Evolutionary conservation across 2,888 invertebrate species (phyloP).

Genomic region (Ischnus inquisitorius): DNA sequence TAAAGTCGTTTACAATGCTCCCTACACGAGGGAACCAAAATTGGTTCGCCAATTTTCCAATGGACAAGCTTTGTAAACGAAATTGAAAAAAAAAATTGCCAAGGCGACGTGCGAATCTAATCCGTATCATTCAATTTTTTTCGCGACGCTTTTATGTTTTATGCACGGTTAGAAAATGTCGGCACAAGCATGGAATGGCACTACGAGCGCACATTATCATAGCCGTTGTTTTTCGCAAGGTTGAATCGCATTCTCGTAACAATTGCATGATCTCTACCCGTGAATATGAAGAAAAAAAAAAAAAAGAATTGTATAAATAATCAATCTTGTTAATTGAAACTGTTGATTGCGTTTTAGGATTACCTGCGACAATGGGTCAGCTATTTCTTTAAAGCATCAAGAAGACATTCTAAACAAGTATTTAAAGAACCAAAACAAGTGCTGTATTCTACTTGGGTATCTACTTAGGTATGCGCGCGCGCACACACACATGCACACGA

Average conservation of each 20-base stretch:
- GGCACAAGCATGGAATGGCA: conserved; percentile 44
- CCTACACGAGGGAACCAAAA: no score
- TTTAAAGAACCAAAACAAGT: conserved; percentile 45
- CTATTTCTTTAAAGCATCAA: conserved; percentile 84
- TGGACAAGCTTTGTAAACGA: no score
- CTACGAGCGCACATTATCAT: conserved; percentile 16
- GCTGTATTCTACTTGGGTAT: conserved; percentile 42
- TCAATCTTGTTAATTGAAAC: conserved; percentile 81
- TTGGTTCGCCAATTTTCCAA: no score
- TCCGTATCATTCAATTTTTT: no score
- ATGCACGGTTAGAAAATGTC: conserved; percentile 28
- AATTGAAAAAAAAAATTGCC: no score
- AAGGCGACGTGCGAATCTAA: no score
- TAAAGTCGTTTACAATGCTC: no score
- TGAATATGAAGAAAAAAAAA: conserved; percentile 3
- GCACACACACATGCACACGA: conserved; percentile 48
- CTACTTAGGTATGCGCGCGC: conserved; percentile 63
- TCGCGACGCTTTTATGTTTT: conserved; percentile 15
- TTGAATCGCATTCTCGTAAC: conserved; percentile 29
- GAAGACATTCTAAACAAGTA: conserved; percentile 62
- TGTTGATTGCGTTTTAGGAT: conserved; percentile 85
- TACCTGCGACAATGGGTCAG: conserved; percentile 85
- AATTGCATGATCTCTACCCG: conserved; percentile 57
- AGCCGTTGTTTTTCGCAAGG: not conserved
- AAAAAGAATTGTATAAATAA: conserved; percentile 46